phyloP scores from a whole-genome alignment of 2,113 vertebrate species.

The Eubucco bourcierii region DNA sequence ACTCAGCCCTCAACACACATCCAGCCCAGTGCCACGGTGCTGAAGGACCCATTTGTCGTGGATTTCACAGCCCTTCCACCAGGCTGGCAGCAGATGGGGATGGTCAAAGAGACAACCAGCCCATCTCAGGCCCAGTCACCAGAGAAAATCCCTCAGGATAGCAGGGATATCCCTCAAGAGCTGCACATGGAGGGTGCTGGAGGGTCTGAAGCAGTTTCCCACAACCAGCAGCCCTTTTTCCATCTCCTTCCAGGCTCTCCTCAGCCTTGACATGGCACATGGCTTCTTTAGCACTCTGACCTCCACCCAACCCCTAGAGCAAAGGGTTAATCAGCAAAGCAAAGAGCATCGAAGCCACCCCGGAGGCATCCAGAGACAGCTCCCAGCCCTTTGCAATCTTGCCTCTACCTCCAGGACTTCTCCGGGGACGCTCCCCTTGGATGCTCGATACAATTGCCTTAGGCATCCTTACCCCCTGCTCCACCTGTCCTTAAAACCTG shows the following conservation, averaged over 20 bases:
- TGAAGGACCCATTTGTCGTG: background rate
- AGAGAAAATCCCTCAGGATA: background rate
- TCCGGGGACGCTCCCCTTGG: background rate
- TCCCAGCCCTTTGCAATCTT: background rate
- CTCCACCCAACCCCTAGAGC: background rate
- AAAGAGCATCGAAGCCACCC: background rate
- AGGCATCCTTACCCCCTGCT: background rate
- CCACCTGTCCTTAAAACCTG: background rate
- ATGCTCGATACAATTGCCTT: background rate
- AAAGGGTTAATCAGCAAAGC: background rate
- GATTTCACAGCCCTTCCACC: conserved; percentile 42
- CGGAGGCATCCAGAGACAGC: background rate
- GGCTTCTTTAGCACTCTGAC: background rate
- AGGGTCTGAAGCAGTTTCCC: background rate
- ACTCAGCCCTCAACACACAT: background rate
- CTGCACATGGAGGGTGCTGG: background rate
- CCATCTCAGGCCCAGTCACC: background rate
- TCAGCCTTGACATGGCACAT: background rate
- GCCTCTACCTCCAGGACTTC: background rate
- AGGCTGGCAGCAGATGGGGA: background rate
- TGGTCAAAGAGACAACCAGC: background rate
- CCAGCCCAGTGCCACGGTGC: no score
- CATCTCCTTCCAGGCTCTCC: background rate
- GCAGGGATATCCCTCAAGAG: background rate
- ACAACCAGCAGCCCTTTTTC: background rate